Conservation (phyloP, 2,797 vertebrate species). For the Petrocephalus schoutedeni region DNA sequence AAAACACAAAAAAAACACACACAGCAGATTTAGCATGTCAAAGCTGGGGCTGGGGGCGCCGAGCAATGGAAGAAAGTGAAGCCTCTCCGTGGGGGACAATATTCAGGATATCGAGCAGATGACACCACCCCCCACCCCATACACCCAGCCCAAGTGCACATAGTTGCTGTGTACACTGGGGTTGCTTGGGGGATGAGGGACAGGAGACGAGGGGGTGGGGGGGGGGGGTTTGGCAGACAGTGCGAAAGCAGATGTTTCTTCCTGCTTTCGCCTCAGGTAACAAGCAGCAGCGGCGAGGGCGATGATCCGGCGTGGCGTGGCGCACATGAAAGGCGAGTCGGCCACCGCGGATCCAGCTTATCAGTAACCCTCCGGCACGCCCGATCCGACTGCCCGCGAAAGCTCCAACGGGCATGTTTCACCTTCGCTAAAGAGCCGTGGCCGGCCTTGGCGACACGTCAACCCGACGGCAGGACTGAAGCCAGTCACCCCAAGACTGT, state of each 20-base stretch:
- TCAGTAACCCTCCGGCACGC: neutral
- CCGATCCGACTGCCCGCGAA: neutral
- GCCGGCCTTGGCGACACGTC: neutral
- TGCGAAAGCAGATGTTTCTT: constrained; percentile 29
- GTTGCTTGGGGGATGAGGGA: constrained; percentile 65
- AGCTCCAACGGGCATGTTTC: neutral
- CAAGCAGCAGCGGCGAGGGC: constrained; percentile 26
- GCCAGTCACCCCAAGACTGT: neutral
- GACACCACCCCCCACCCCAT: constrained; percentile 34
- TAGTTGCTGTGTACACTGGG: constrained; percentile 59
- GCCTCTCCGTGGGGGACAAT: constrained; percentile 59
- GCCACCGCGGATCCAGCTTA: neutral
- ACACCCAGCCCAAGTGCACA: constrained; percentile 46
- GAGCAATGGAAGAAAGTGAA: constrained; percentile 51
- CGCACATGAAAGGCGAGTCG: neutral
- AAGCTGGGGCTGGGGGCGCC: constrained; percentile 50
- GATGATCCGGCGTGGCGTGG: neutral
- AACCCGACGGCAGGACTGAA: neutral
- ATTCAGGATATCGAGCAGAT: constrained; percentile 66
- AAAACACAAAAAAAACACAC: constrained; percentile 57
- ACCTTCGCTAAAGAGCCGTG: neutral
- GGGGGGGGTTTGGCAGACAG: constrained; percentile 39
- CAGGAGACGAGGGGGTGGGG: constrained; percentile 28
- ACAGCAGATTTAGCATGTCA: constrained; percentile 76
- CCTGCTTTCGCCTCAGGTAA: constrained; percentile 33